These are phyloP conservation scores for Pedionomus torquatus DNA, from an alignment of 2,113 vertebrate genomes.

Conservation along the genomic window DNA sequence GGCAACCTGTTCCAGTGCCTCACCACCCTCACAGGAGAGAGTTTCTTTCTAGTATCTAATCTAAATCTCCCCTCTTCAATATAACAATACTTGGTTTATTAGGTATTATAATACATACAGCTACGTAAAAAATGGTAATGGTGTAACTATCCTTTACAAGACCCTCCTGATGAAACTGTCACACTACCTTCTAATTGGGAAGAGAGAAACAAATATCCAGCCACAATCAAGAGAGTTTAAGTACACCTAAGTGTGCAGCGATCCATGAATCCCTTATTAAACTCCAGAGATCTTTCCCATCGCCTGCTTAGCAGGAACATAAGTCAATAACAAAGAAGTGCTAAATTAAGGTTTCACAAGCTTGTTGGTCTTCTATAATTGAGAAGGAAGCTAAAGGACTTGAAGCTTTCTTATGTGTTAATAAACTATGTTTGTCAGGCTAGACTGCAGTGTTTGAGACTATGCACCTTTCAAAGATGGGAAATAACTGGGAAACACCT, in stretches of 20 bases:
- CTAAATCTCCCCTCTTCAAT: not conserved
- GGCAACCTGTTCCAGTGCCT: too few relatives aligned
- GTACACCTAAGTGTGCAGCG: slow-evolving; percentile 10
- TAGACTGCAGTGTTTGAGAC: not conserved
- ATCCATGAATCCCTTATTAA: slow-evolving; percentile 44
- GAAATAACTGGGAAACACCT: not conserved
- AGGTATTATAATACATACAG: not conserved
- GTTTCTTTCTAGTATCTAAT: too few relatives aligned
- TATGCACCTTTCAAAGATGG: not conserved
- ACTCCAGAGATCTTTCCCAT: not conserved
- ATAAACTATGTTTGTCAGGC: not conserved
- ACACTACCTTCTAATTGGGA: not conserved
- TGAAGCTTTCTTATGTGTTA: not conserved
- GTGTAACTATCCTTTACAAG: not conserved
- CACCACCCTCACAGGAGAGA: too few relatives aligned
- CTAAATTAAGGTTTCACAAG: slow-evolving; percentile 21
- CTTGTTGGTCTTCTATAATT: not conserved
- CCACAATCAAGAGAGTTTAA: slow-evolving; percentile 1
- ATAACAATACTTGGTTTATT: not conserved
- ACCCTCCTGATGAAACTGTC: not conserved
- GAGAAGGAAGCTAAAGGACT: not conserved
- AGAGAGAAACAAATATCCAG: slow-evolving; percentile 6
- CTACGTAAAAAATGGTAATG: not conserved
- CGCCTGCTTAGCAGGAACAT: not conserved
- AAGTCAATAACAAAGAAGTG: slow-evolving; percentile 39